Conservation (phyloP, 1,140 invertebrate species). For the Araneus ventricosus region DNA sequence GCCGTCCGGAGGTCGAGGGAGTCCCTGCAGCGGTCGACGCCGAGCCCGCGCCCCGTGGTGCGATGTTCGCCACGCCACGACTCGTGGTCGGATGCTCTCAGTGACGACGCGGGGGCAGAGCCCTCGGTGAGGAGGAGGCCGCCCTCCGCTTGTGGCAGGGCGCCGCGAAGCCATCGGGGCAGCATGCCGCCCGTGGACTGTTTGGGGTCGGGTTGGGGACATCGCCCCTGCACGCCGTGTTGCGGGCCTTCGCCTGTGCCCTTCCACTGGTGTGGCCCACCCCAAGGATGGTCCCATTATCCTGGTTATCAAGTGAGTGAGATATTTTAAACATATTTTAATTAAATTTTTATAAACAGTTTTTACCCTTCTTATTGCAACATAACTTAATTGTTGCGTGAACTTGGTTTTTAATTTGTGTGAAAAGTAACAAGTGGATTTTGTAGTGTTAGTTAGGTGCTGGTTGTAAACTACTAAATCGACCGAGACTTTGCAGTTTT, state of each 20-base stretch:
- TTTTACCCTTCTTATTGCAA: too few relatives aligned
- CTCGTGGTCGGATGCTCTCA: background rate
- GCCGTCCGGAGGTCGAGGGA: background rate
- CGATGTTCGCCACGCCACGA: background rate
- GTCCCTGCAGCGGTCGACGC: slow-evolving; percentile 41
- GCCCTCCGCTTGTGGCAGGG: slow-evolving; percentile 30
- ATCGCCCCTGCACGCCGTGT: background rate
- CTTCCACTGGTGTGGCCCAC: slow-evolving; percentile 55
- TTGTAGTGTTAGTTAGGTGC: too few relatives aligned
- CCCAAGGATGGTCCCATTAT: slow-evolving; percentile 48
- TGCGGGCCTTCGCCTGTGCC: slow-evolving; percentile 45
- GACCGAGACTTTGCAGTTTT: too few relatives aligned
- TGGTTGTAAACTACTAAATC: too few relatives aligned
- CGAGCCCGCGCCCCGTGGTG: background rate
- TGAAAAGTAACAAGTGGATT: too few relatives aligned
- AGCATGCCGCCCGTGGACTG: slow-evolving; percentile 65
- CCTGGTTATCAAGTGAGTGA: slow-evolving; percentile 31
- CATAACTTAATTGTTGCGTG: too few relatives aligned
- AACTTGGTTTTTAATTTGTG: too few relatives aligned
- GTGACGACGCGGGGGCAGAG: background rate
- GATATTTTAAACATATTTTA: too few relatives aligned
- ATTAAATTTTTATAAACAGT: too few relatives aligned
- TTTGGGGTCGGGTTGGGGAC: background rate
- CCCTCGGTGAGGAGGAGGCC: slow-evolving; percentile 30
- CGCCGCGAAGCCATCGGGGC: slow-evolving; percentile 41